Evolutionary conservation across 2,888 invertebrate species (phyloP), one percentile per base, ranked within the genome.

Genomic region (Strigamia crassipes): DNA sequence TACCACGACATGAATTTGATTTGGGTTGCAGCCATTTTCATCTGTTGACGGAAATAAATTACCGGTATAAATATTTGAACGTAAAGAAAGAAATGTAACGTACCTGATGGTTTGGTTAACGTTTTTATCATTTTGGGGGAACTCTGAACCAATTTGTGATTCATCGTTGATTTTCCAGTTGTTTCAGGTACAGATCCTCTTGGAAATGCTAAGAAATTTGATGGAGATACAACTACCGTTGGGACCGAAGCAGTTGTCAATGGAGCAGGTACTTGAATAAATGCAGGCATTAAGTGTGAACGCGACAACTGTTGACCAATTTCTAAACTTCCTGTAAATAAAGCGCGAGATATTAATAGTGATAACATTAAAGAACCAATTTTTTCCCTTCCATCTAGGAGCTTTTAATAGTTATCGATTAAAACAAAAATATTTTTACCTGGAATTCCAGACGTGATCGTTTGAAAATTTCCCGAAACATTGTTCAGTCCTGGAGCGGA

Each of bases 231-330:
- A 27, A 73, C 73, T 31, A 73, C 73, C 27, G 73, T 31, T 31
- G 73, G 73, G 31, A 73, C 73, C 31, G 77, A 42, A 42, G 56
- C 66, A 56, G 77, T 41, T 23, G 42, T 81, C n/a, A 41, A 34
- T 41, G 42, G 21, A 27, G 38, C 31, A 46, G 81, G 77, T n/a
- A 81, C 46, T 46, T 81, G 81, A 78, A 81, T 81, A 61, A 81
- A 77, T 41, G 81, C 61, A 21, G 81, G 81, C 42, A 78, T 31
- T 42, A 81, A 34, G 12, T 42, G 27, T 13, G 41, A 18, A 10
- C 78, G 34, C 2, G 41, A 21, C 21, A 81, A 78, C 41, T 73
- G 77, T 41, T 78, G 73, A 23, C 78, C 34, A 27, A 46, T 18
- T 2, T 78, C 81, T 21, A 81, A 61, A 21, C 18, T 66, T 31